Evolutionary conservation across 2,113 vertebrate species (phyloP).

Genomic region (Dasyurus viverrinus): DNA sequence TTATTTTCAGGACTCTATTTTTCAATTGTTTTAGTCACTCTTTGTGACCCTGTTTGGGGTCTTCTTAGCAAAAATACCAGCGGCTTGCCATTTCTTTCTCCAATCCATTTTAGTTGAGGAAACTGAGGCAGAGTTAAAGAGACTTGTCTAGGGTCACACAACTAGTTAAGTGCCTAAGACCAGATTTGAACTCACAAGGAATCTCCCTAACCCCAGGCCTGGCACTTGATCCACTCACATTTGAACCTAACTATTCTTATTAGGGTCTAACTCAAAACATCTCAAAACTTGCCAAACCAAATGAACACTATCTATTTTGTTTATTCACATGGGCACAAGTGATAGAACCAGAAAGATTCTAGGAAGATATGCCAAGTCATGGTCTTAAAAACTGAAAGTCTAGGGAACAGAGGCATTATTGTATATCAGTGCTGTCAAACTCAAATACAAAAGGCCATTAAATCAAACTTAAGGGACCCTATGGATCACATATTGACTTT

Average conservation of each 20-base stretch:
- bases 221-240: no score
- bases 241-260: not conserved
- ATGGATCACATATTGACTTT: not conserved
- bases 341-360: not conserved
- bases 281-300: not conserved
- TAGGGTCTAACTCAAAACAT: not conserved
- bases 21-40: no score
- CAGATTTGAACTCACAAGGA: no score
- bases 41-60: no score
- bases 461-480: not conserved
- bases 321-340: not conserved
- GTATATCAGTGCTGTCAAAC: not conserved
- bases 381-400: not conserved
- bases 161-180: no score
- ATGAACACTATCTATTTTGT: not conserved
- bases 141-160: no score
- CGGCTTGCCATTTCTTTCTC: no score
- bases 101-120: no score
- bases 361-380: not conserved
- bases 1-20: not conserved
- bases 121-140: no score
- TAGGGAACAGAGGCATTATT: not conserved
- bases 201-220: no score
- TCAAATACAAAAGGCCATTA: not conserved
- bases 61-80: no score